Evolutionary conservation across 2,113 vertebrate genomes (phyloP), one percentile per base, ranked within the genome.

Genomic region (Climacteris rufus): DNA sequence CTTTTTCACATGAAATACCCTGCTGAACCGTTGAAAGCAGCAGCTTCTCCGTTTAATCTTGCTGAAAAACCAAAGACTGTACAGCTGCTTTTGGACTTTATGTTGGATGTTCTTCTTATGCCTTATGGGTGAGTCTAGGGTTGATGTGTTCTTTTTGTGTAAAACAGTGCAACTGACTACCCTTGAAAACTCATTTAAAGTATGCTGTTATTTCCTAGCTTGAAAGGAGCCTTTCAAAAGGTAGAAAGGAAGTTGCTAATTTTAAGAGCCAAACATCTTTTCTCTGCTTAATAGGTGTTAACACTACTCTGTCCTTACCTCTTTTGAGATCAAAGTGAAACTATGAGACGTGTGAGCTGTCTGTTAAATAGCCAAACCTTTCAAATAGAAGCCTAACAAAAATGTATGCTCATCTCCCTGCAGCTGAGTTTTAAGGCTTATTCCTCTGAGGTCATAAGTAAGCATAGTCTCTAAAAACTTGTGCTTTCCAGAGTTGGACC

Each of bases 61-160:
- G 98, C 98, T 79, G 99, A 99, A 98, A 99, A 99, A 98, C 99
- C 99, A 98, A 99, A 99, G 98, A 99, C 99, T 61, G 99, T 99
- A 90, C 99, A 99, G 92, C 98, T 99, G 94, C 98, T 99, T 94
- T 98, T 99, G 97, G 99, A 99, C 98, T 99, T 99, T 92, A 99
- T 99, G 99, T 98, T 99, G 78, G 99, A 99, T 95, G 99, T 99
- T 93, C 98, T 99, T 89, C 98, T 99, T 93, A 99, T 99, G 99
- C 99, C 99, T 98, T 99, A 99, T 61, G 99, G 99, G 99, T 99
- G 40, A 77, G 61, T 77, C 5, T n/a, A 33, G 17, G 37, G 42
- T 10, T 44, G 4, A 5, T 74, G 10, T 45, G 11, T 68, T 88
- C 33, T 40, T 82, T 53, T 13, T 20, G 19, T 64, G 10, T 79